phyloP scores from a whole-genome alignment of 2,797 vertebrate genomes.

The Epinephelus coioides region DNA sequence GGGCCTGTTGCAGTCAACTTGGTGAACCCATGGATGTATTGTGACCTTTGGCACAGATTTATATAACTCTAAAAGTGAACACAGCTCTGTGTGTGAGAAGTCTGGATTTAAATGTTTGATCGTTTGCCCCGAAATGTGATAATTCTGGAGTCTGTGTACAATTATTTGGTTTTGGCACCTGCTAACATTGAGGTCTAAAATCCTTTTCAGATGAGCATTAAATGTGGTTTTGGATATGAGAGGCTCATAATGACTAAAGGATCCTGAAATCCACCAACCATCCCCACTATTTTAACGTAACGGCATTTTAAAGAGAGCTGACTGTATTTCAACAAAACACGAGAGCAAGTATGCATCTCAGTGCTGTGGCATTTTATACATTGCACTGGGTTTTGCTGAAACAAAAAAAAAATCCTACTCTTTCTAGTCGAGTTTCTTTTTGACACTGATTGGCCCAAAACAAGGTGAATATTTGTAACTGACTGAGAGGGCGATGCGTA shows the following conservation, averaged over 20 bases:
- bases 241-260: not conserved
- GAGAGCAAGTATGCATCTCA: not conserved
- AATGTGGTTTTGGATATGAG: not conserved
- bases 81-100: not conserved
- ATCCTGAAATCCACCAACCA: not conserved
- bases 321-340: too few relatives aligned
- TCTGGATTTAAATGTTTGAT: not conserved
- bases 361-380: not conserved
- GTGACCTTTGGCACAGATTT: not conserved
- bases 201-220: not conserved
- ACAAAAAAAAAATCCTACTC: not conserved
- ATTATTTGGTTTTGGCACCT: not conserved
- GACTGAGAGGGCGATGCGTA: not conserved
- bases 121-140: not conserved
- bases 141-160: not conserved
- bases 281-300: not conserved
- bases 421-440: not conserved
- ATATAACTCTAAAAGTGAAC: not conserved
- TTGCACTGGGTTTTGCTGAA: not conserved
- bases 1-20: not conserved
- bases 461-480: constrained; percentile 2
- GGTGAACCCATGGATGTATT: not conserved
- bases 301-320: not conserved
- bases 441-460: not conserved
- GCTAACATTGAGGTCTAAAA: not conserved